A percentile compares a stretch with the other conserved stretches of the same genome.
phyloP scores from a whole-genome alignment of 2,888 invertebrate species.

The Oconnorella tubifera region DNA sequence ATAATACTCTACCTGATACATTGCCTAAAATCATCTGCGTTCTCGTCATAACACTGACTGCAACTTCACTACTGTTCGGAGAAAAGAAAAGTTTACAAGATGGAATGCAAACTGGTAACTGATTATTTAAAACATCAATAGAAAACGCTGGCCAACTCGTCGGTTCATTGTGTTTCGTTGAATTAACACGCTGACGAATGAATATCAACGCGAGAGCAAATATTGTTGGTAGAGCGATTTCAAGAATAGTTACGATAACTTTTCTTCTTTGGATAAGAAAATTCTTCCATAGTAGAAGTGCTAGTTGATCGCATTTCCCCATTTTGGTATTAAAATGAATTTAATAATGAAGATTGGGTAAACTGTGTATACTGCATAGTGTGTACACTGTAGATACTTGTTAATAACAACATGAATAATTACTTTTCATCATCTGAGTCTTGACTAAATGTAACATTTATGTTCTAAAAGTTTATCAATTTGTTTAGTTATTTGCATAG shows the following conservation, averaged over 20 bases:
- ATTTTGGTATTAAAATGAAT: too few species aligned
- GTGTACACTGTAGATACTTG: too few species aligned
- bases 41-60: background rate
- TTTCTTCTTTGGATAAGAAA: conserved; percentile 73
- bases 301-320: conserved; percentile 57
- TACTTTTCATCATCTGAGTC: too few species aligned
- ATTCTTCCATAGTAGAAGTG: conserved; percentile 80
- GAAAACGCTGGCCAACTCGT: conserved; percentile 28
- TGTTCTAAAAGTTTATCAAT: too few species aligned
- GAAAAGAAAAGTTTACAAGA: conserved; percentile 22
- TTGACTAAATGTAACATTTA: too few species aligned
- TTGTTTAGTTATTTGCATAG: too few species aligned
- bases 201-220: conserved; percentile 65
- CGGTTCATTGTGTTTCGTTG: conserved; percentile 1
- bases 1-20: background rate
- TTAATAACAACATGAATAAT: too few species aligned
- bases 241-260: conserved; percentile 66
- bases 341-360: too few species aligned
- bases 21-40: background rate
- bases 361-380: too few species aligned
- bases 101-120: background rate
- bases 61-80: conserved; percentile 17
- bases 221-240: conserved; percentile 59
- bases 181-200: conserved; percentile 65
- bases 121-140: background rate